Evolutionary conservation across 1,140 invertebrate genomes (phyloP).

Genomic region (Drosophila chauvacae): DNA sequence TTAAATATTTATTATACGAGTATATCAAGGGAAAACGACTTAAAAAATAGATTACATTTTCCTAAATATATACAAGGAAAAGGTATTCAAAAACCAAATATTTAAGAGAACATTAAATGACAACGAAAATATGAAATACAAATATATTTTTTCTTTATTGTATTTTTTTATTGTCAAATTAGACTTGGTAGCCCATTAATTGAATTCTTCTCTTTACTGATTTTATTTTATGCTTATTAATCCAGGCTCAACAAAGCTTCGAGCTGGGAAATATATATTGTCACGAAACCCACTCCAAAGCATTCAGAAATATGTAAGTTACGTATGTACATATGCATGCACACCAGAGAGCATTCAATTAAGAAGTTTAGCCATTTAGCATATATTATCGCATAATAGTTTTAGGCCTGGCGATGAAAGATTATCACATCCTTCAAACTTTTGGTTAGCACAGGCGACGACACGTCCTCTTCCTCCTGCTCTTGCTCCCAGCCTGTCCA

Average conservation of each 20-base stretch:
- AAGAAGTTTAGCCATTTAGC: conserved; percentile 57
- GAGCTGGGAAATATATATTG: conserved; percentile 2
- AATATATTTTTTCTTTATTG: too few species aligned
- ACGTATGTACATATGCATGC: not conserved
- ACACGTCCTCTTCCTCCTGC: not conserved
- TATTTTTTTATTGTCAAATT: too few species aligned
- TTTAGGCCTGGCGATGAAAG: conserved; percentile 33
- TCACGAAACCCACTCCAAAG: not conserved
- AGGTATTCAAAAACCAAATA: not conserved
- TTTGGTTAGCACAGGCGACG: conserved; percentile 16
- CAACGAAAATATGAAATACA: too few species aligned
- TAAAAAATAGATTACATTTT: too few species aligned
- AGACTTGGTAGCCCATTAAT: too few species aligned
- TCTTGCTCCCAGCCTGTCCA: conserved; percentile 1
- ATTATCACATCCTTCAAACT: conserved; percentile 53
- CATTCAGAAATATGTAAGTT: not conserved
- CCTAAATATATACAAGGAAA: too few species aligned
- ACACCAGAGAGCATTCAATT: conserved; percentile 23
- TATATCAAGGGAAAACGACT: not conserved
- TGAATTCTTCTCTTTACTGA: not conserved
- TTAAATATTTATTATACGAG: not conserved
- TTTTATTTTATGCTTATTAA: not conserved
- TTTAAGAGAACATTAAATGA: too few species aligned
- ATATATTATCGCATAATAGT: conserved; percentile 56
- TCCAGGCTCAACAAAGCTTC: too few species aligned